Evolutionary conservation across 2,113 vertebrate species (phyloP), one percentile per base, ranked within the genome.

Genomic region (Campylorhamphus procurvoides): DNA sequence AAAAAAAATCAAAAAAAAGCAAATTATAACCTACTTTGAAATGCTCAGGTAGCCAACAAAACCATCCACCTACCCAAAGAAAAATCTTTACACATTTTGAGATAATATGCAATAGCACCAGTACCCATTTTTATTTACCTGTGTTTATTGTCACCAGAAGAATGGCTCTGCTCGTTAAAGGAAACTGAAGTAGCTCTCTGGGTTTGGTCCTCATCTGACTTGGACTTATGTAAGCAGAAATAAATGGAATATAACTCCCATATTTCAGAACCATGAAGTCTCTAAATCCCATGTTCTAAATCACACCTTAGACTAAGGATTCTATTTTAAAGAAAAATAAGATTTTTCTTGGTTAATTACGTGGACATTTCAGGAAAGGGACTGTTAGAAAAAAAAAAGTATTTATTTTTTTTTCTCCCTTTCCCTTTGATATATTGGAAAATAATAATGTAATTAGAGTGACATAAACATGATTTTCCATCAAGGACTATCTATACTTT

Each of bases 381-480:
- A 60, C 3, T 17, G 18, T 4, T 73, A 22, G 2, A 2, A 1
- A 4, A 10, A 23, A 44, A 46, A 10, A 9, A 6, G 1, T 12
- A 0, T 1, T 12, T 37, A 37, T 37, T 17, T 53, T 62, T 35
- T 29, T 5, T 18, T 67, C 14, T 68, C 39, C 16, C 7, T 47
- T 92, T 52, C 74, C n/a, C 50, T 82, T 68, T 85, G 42, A 49
- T 67, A 71, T 53, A 46, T 28, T 75, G 58, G 42, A 72, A 94
- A 68, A 67, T 12, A 37, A 68, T 20, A 12, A 15, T 28, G 35
- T 73, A 19, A 52, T 74, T 59, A n/a, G n/a, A 56, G 60, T 23
- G 20, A 73, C 73, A 59, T 9, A 47, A 2, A 27, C 6, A 39
- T 5, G 2, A n/a, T 58, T 67, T 75, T 7, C 42, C 39, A 20